These are phyloP conservation scores for Malurus elegans DNA, from an alignment of 2,113 vertebrate genomes.

Conservation along the genomic window DNA sequence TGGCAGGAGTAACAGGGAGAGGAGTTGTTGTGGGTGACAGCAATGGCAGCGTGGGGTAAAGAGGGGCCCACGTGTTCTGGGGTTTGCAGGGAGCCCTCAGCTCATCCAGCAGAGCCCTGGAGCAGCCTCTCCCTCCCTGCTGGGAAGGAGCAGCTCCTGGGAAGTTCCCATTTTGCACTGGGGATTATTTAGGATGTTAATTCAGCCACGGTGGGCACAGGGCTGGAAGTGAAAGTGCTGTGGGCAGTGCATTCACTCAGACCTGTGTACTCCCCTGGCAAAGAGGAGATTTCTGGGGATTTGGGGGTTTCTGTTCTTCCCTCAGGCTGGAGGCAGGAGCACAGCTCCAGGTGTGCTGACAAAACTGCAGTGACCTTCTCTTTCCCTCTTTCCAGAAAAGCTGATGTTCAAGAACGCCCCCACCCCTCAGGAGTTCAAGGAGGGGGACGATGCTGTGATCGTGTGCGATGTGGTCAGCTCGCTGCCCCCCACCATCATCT, in stretches of 20 bases:
- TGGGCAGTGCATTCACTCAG: not conserved
- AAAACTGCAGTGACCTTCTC: not conserved
- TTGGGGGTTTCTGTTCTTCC: not conserved
- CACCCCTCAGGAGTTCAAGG: conserved; percentile 93
- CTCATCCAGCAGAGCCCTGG: not conserved
- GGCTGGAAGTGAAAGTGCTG: not conserved
- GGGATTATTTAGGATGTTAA: accelerated
- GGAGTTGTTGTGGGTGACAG: not conserved
- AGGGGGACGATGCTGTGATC: conserved; percentile 89
- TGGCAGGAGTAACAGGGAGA: not conserved
- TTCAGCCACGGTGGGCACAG: not conserved
- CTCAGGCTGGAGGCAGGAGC: not conserved
- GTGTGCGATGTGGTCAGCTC: conserved; percentile 91
- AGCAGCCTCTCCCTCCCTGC: not conserved
- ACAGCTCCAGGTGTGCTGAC: not conserved
- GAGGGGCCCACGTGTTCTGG: accelerated
- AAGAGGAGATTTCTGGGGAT: not conserved
- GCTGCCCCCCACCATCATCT: conserved; percentile 89
- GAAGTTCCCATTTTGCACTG: not conserved
- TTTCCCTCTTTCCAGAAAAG: conserved; percentile 80
- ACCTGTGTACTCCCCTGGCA: accelerated
- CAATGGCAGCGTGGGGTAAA: not conserved
- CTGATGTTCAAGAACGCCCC: conserved; percentile 94
- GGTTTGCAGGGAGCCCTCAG: not conserved
- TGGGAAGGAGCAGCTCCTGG: not conserved